Evolutionary conservation across 2,888 invertebrate species (phyloP), one percentile per base, ranked within the genome.

Genomic region (Tetranychus truncatus): DNA sequence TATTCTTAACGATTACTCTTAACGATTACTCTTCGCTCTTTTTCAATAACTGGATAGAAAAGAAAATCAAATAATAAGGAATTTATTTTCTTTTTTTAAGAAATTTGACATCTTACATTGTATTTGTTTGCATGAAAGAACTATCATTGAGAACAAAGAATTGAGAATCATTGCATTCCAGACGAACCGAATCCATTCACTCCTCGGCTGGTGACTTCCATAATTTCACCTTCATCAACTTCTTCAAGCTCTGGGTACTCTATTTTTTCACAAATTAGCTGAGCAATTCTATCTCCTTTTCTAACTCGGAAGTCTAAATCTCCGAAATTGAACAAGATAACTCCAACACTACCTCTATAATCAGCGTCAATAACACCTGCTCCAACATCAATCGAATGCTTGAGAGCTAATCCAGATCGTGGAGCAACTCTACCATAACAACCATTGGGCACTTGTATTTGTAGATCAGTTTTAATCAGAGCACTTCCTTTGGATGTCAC

Each of bases 331-430:
- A 96, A 99, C 34, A 99, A 83, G 0, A 99, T 88, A 0, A 95
- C 90, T 45, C 93, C 92, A n/a, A 97, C 86, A 82, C 94, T 91
- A 1, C 96, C 96, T 78, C 97, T 87, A 82, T 93, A 95, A 82
- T 96, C 95, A 83, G 91, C 90, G 84, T 96, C 96, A 71, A 96
- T 89, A 0, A 96, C 95, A 44, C 95, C 95, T 82, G 94, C 95
- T 67, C 96, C 97, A 80, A 97, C 92, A 85, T 99, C 97, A 80
- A 99, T 95, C 81, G 91, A 92, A 83, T 95, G 88, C 83, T 99
- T 97, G 77, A 89, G 89, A 20, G 99, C 95, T 76, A 99, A 85
- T 0, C 97, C 94, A 44, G 95, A 96, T 9, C 55, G 15, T 5
- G 6, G 15, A 15, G 96, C 84, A 67, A 97, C 87, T 80, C 96